These are phyloP conservation scores for Gymnopithys bicolor DNA, from an alignment of 2,797 vertebrate species.

Conservation along the genomic window DNA sequence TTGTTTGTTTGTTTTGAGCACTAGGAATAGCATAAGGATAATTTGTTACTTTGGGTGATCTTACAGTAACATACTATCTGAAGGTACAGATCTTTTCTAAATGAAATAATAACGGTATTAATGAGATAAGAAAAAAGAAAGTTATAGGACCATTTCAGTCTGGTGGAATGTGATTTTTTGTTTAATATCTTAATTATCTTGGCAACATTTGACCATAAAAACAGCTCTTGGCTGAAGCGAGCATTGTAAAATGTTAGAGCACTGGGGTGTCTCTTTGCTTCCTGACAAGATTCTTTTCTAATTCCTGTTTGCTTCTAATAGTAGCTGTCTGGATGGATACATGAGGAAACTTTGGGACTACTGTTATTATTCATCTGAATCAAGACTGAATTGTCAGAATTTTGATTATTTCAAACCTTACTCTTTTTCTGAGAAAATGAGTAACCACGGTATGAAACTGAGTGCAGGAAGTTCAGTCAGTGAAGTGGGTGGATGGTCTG, in stretches of 20 bases:
- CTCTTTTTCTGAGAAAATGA: neutral
- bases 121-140: neutral
- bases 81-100: neutral
- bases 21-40: neutral
- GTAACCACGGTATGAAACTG: fast-evolving
- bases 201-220: neutral
- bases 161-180: neutral
- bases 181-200: neutral
- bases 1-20: neutral
- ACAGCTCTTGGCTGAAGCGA: neutral
- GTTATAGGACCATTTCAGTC: neutral
- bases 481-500: neutral
- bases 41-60: neutral
- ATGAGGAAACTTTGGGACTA: neutral
- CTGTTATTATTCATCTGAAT: neutral
- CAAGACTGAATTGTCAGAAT: neutral
- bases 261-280: neutral
- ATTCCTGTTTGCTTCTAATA: neutral
- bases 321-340: neutral
- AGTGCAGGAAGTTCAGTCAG: neutral
- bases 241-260: neutral
- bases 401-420: neutral
- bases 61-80: neutral
- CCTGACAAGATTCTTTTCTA: neutral
- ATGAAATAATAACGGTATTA: neutral